Evolutionary conservation across 1,140 invertebrate genomes (phyloP).

Genomic region (Drosophila ogumai): DNA sequence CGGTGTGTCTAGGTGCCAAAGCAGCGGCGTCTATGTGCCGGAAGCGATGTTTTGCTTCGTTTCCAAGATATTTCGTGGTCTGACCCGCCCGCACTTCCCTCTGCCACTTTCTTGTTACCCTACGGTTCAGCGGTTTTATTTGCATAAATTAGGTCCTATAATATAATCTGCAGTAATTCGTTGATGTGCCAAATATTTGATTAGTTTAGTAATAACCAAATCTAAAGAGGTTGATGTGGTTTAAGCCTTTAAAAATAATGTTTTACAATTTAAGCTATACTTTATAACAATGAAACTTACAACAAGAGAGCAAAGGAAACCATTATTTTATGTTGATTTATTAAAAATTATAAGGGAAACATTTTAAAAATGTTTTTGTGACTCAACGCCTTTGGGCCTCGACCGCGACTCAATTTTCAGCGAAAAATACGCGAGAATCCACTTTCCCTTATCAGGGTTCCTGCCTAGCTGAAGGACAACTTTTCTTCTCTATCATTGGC

Average conservation of each 20-base stretch:
- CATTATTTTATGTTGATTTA: background rate
- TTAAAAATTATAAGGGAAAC: background rate
- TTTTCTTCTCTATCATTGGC: constrained; percentile 7
- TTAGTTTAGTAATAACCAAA: background rate
- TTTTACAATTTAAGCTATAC: background rate
- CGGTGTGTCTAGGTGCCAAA: constrained; percentile 4
- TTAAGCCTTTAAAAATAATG: background rate
- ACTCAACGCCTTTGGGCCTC: background rate
- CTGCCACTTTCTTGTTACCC: background rate
- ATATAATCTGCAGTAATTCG: background rate
- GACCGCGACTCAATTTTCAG: constrained; percentile 37
- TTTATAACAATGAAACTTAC: background rate
- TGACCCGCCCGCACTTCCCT: background rate
- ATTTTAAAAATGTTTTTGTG: background rate
- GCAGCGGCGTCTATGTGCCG: constrained; percentile 54
- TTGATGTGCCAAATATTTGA: background rate
- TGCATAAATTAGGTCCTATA: constrained; percentile 58
- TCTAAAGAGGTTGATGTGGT: background rate
- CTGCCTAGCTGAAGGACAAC: constrained; percentile 23
- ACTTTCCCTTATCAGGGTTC: constrained; percentile 19
- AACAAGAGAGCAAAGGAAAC: background rate
- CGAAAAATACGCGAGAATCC: constrained; percentile 13
- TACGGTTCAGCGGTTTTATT: constrained; percentile 5
- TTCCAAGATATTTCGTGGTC: background rate
- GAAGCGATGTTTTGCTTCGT: constrained; percentile 40